Conservation (phyloP, 2,113 vertebrate species). For the Bufo gargarizans region DNA sequence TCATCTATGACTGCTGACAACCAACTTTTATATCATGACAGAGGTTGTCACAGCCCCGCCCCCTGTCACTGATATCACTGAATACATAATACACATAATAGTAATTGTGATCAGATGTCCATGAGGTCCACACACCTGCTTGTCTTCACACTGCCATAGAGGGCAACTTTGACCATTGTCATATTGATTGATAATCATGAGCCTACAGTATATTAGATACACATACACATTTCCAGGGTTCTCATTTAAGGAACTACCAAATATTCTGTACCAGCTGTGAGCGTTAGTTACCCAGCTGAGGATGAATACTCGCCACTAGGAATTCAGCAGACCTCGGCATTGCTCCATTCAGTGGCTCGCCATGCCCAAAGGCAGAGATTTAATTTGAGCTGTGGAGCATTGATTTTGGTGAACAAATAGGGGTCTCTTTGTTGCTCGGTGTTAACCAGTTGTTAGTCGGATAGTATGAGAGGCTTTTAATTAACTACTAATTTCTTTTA, state of each 20-base stretch:
- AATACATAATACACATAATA: no score
- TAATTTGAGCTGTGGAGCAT: slow-evolving; percentile 16
- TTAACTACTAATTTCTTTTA: slow-evolving; percentile 30
- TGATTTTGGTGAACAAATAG: slow-evolving; percentile 45
- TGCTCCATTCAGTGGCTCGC: slow-evolving; percentile 4
- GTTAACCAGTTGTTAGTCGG: slow-evolving; percentile 7
- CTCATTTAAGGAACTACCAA: neutral
- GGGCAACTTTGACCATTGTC: neutral
- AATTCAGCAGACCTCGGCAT: slow-evolving; percentile 6
- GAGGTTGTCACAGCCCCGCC: neutral
- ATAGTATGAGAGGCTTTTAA: slow-evolving; percentile 36
- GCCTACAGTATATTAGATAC: neutral
- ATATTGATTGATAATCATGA: neutral
- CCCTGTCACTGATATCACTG: neutral
- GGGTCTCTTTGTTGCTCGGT: slow-evolving; percentile 21
- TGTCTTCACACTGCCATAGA: neutral
- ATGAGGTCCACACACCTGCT: no score
- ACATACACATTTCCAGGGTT: neutral
- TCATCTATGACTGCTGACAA: neutral
- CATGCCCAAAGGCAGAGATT: slow-evolving; percentile 12
- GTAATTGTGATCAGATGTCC: no score
- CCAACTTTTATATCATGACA: neutral
- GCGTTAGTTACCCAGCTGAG: neutral
- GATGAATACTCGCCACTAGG: neutral
- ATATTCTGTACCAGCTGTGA: neutral